phyloP scores from a whole-genome alignment of 2,797 vertebrate genomes.

The Anolis apletophallus region DNA sequence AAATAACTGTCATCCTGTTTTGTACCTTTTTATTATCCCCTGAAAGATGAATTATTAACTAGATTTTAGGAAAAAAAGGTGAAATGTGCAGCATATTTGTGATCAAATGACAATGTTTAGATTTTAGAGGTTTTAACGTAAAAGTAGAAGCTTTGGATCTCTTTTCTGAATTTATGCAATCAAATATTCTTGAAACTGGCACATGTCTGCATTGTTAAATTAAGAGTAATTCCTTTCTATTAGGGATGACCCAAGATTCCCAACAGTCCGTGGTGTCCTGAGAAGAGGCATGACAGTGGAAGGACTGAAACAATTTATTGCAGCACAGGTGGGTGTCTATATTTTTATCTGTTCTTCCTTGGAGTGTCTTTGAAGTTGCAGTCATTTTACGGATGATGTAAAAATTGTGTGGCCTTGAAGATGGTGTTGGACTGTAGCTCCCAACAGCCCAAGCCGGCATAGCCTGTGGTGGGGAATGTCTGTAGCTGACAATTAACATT shows the following conservation, averaged over 20 bases:
- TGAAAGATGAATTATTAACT: background rate
- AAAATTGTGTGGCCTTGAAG: too few relatives aligned
- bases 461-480: background rate
- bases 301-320: slow-evolving; percentile 97
- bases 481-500: too few relatives aligned
- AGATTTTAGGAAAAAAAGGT: background rate
- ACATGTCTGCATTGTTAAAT: slow-evolving; percentile 5
- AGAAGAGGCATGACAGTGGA: slow-evolving; percentile 98
- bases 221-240: slow-evolving; percentile 20
- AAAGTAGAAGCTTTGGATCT: background rate
- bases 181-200: background rate
- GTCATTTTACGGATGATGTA: background rate
- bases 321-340: slow-evolving; percentile 87
- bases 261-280: slow-evolving; percentile 95
- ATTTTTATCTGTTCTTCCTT: slow-evolving; percentile 11
- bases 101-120: background rate
- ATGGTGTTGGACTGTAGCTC: background rate
- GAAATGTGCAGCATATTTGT: background rate
- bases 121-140: background rate
- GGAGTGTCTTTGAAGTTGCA: background rate
- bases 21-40: background rate
- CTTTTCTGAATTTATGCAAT: background rate
- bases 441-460: background rate
- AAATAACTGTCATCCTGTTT: background rate
- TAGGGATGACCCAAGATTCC: slow-evolving; percentile 99